Evolutionary conservation across 2,113 vertebrate species (phyloP).

Genomic region (Macrotus californicus): DNA sequence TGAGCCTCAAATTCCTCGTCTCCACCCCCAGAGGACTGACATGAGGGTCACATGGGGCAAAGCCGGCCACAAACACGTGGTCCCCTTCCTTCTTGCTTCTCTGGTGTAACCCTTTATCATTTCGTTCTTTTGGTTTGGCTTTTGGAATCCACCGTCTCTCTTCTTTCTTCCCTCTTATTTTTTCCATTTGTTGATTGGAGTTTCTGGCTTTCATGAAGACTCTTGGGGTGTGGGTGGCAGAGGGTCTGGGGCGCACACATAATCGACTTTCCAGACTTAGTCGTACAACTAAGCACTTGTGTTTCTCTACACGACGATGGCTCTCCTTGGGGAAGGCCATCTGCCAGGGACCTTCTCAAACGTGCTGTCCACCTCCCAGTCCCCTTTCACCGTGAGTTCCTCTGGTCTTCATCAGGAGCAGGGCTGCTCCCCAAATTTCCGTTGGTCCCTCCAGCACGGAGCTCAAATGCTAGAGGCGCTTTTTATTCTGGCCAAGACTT

Average conservation of each 20-base stretch:
- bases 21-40: background rate
- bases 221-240: accelerated
- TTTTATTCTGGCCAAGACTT: slow-evolving; percentile 13
- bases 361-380: accelerated
- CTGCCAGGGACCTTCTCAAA: background rate
- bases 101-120: background rate
- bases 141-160: background rate
- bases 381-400: background rate
- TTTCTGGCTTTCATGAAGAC: background rate
- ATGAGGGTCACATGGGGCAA: background rate
- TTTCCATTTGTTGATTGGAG: background rate
- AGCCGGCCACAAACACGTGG: no score
- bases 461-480: background rate
- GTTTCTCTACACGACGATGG: background rate
- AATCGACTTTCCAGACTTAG: accelerated
- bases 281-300: accelerated
- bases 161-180: background rate
- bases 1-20: background rate
- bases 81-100: background rate
- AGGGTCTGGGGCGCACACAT: accelerated
- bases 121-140: background rate
- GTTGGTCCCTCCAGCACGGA: background rate
- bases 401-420: background rate
- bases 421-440: background rate
- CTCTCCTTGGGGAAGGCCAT: background rate